Conservation (phyloP, 2,113 vertebrate species). For the Shinisaurus crocodilurus region DNA sequence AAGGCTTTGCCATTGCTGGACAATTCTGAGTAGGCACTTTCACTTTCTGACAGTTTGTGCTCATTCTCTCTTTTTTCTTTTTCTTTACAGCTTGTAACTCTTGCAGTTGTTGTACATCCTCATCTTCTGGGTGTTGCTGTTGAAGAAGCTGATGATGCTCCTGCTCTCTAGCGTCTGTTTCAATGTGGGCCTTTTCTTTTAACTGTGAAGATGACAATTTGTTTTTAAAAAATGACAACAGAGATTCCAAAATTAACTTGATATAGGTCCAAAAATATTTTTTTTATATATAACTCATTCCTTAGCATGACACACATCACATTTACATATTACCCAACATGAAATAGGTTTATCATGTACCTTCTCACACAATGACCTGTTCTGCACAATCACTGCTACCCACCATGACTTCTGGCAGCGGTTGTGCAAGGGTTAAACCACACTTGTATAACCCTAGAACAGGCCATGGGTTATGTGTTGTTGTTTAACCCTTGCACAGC, state of each 20-base stretch:
- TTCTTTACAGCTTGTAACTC: slow-evolving; percentile 89
- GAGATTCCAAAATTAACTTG: not conserved
- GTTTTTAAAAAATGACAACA: slow-evolving; percentile 4
- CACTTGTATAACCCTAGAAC: too few relatives aligned
- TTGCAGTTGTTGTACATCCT: slow-evolving; percentile 87
- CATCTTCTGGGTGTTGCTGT: slow-evolving; percentile 79
- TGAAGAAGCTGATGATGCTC: slow-evolving; percentile 85
- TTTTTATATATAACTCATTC: not conserved
- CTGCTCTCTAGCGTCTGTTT: slow-evolving; percentile 88
- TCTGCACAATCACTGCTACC: too few relatives aligned
- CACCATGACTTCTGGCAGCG: too few relatives aligned
- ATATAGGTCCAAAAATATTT: not conserved
- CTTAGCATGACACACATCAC: not conserved
- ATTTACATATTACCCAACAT: not conserved
- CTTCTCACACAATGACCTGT: not conserved
- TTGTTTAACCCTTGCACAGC: too few relatives aligned
- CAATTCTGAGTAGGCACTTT: slow-evolving; percentile 76
- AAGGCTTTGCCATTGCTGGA: slow-evolving; percentile 81
- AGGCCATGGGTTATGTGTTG: too few relatives aligned
- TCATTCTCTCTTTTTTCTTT: slow-evolving; percentile 92
- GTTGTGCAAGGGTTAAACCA: too few relatives aligned
- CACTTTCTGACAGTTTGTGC: slow-evolving; percentile 80
- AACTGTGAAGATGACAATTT: slow-evolving; percentile 73
- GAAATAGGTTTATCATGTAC: not conserved
- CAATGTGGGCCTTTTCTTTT: slow-evolving; percentile 93